Conservation (phyloP, 2,888 invertebrate species). For the Pasiphila rectangulata region DNA sequence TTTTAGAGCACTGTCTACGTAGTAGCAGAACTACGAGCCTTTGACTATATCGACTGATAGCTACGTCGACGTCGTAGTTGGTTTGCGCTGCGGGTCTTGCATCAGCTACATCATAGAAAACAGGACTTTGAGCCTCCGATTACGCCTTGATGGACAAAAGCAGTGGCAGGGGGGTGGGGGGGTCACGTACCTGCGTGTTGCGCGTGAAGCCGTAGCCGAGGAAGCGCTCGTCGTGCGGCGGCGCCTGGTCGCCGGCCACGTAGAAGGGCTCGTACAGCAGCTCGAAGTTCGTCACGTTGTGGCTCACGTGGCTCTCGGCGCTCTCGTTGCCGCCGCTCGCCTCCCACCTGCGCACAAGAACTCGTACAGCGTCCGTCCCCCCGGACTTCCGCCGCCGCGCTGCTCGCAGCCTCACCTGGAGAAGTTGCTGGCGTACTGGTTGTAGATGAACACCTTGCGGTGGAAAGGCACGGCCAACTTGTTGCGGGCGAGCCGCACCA, state of each 20-base stretch:
- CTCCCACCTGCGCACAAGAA: conserved; percentile 74
- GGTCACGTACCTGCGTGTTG: conserved; percentile 86
- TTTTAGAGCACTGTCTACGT: background rate
- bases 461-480: conserved; percentile 94
- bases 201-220: conserved; percentile 95
- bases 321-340: conserved; percentile 82
- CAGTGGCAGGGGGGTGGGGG: too few relatives aligned
- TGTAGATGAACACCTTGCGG: conserved; percentile 94
- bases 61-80: background rate
- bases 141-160: background rate
- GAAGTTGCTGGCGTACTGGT: conserved; percentile 95
- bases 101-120: too few relatives aligned
- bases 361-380: background rate
- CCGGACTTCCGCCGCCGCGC: too few relatives aligned
- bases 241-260: conserved; percentile 89
- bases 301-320: conserved; percentile 86
- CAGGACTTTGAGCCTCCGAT: too few relatives aligned
- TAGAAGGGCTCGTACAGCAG: conserved; percentile 96
- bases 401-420: conserved; percentile 90
- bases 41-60: too few relatives aligned
- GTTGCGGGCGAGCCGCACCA: conserved; percentile 87
- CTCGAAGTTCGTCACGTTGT: conserved; percentile 90
- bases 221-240: conserved; percentile 93
- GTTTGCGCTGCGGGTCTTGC: too few relatives aligned
- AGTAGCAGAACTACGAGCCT: conserved; percentile 8